Evolutionary conservation across 2,113 vertebrate species (phyloP).

Genomic region (Microcebus lehilahytsara): DNA sequence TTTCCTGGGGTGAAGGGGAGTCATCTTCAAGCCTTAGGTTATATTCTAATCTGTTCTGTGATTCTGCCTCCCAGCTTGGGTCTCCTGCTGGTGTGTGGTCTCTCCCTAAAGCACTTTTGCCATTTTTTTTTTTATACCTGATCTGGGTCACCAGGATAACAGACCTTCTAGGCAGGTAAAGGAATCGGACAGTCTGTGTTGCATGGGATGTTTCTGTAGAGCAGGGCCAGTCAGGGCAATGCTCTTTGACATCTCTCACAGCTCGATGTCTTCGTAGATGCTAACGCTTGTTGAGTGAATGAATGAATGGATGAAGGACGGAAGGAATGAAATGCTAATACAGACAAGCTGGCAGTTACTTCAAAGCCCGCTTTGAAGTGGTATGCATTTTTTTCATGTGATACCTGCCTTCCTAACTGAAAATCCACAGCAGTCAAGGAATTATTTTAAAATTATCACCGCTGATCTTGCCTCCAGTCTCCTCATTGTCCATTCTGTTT

Average conservation of each 20-base stretch:
- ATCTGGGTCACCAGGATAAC: not conserved
- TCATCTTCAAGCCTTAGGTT: not conserved
- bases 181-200: not conserved
- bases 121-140: not conserved
- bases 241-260: not conserved
- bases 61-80: not conserved
- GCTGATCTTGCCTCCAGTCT: not conserved
- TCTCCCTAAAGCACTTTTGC: not conserved
- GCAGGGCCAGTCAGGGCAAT: not conserved
- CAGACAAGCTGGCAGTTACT: not conserved
- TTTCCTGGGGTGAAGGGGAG: not conserved
- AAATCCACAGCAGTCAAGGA: not conserved
- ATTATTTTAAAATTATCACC: not conserved
- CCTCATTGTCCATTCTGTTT: not conserved
- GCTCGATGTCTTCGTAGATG: not conserved
- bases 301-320: not conserved
- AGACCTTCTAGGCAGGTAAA: slow-evolving; percentile 34
- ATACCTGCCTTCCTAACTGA: not conserved
- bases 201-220: not conserved
- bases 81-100: not conserved
- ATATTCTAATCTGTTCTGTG: not conserved
- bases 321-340: not conserved
- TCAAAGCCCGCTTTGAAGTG: not conserved
- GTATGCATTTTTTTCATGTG: not conserved
- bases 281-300: not conserved